phyloP scores from a whole-genome alignment of 2,797 vertebrate species.

The Ctenopoma kingsleyae region DNA sequence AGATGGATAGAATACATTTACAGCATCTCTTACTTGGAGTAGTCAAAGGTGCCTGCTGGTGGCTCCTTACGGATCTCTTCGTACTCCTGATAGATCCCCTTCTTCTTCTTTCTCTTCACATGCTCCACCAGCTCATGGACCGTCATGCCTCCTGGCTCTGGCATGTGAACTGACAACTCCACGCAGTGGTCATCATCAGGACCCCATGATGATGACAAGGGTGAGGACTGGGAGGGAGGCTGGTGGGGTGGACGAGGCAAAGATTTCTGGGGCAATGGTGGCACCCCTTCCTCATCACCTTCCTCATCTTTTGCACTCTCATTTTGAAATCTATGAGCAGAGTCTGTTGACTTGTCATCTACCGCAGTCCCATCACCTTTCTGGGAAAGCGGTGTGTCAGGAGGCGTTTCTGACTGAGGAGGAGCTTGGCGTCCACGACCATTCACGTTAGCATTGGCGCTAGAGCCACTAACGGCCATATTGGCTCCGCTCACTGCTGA shows the following conservation, averaged over 20 bases:
- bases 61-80: constrained; percentile 90
- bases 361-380: constrained; percentile 39
- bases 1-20: background rate
- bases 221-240: constrained; percentile 67
- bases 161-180: constrained; percentile 84
- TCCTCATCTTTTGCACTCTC: constrained; percentile 53
- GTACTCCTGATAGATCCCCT: constrained; percentile 90
- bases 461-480: constrained; percentile 29
- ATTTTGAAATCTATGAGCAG: constrained; percentile 28
- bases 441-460: constrained; percentile 82
- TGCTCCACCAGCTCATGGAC: constrained; percentile 86
- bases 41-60: constrained; percentile 87
- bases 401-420: constrained; percentile 87
- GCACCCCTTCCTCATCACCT: constrained; percentile 74
- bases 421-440: constrained; percentile 80
- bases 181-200: constrained; percentile 65
- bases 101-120: constrained; percentile 87
- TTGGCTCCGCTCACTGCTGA: constrained; percentile 73
- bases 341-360: constrained; percentile 25
- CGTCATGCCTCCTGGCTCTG: constrained; percentile 85
- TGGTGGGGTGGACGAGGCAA: constrained; percentile 80
- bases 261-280: constrained; percentile 88
- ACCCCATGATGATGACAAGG: constrained; percentile 73
- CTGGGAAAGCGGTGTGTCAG: constrained; percentile 83
- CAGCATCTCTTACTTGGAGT: constrained; percentile 85